Percentiles rank a stretch among this genome's conserved stretches.
Evolutionary conservation across 2,113 vertebrate genomes (phyloP).

Genomic region (Terrapene triunguis): DNA sequence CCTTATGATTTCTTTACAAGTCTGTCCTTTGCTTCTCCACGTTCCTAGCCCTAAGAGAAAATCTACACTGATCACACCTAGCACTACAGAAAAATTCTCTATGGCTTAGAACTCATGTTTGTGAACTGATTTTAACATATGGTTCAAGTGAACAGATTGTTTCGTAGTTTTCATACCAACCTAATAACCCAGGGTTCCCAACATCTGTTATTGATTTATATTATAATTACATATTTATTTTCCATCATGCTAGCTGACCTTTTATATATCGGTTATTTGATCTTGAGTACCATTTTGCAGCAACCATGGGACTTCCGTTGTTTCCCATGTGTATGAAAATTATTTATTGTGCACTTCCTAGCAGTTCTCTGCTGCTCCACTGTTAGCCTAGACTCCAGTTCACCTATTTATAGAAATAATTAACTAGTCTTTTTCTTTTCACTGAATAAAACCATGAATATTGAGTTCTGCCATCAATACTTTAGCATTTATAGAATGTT

Average conservation of each 20-base stretch:
- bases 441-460: conserved; percentile 5
- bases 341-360: neutral
- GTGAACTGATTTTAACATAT: conserved; percentile 36
- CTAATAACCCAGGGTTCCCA: conserved; percentile 51
- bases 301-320: neutral
- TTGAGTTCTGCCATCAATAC: neutral
- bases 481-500: conserved; percentile 15
- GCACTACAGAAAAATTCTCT: conserved; percentile 7
- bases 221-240: conserved; percentile 72
- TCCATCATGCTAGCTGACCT: conserved; percentile 63
- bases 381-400: neutral
- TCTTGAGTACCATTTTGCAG: conserved; percentile 30
- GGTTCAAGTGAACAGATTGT: conserved; percentile 63
- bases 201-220: conserved; percentile 77
- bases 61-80: neutral
- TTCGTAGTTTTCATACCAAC: conserved; percentile 68
- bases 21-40: conserved; percentile 17
- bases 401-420: neutral
- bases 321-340: neutral
- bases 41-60: neutral
- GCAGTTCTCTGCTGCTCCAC: neutral
- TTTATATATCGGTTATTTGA: conserved; percentile 66
- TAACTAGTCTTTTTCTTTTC: neutral
- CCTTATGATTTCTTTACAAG: conserved; percentile 27
- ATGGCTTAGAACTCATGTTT: conserved; percentile 17